Percentiles rank a stretch among this genome's conserved stretches.
Evolutionary conservation across 2,113 vertebrate genomes (phyloP).

Genomic region (Otus sunia): DNA sequence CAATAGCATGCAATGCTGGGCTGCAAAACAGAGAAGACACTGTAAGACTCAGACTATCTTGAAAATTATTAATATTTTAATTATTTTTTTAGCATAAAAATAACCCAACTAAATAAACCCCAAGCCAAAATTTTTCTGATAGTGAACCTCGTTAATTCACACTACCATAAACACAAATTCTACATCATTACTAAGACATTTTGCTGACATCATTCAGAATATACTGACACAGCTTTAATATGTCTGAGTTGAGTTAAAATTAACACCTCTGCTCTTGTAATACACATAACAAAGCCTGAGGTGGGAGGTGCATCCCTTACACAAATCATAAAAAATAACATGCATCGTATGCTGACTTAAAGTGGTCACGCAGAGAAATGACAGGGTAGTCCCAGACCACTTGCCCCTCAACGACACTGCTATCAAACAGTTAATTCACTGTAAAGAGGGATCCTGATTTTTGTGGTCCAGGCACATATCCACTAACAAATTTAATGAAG

Average conservation of each 20-base stretch:
- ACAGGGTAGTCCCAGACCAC: background rate
- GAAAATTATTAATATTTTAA: background rate
- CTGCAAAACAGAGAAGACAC: background rate
- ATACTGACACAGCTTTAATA: background rate
- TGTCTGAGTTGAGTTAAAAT: background rate
- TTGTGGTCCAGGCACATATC: fast-evolving
- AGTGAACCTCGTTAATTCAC: background rate
- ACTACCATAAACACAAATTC: background rate
- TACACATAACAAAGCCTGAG: fast-evolving
- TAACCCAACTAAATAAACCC: background rate
- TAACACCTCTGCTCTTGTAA: background rate
- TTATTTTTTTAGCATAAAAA: background rate
- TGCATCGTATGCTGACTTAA: background rate
- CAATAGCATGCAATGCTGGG: background rate
- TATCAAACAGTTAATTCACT: background rate
- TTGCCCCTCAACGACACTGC: background rate
- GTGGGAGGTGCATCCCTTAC: background rate
- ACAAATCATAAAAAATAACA: background rate
- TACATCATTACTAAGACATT: background rate
- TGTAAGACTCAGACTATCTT: background rate
- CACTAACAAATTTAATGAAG: background rate
- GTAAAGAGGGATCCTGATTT: background rate
- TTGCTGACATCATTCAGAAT: background rate
- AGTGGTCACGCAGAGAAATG: fast-evolving
- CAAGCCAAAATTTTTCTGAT: background rate